phyloP scores from a whole-genome alignment of 2,797 vertebrate genomes.

The Schizopygopsis pylzovi region DNA sequence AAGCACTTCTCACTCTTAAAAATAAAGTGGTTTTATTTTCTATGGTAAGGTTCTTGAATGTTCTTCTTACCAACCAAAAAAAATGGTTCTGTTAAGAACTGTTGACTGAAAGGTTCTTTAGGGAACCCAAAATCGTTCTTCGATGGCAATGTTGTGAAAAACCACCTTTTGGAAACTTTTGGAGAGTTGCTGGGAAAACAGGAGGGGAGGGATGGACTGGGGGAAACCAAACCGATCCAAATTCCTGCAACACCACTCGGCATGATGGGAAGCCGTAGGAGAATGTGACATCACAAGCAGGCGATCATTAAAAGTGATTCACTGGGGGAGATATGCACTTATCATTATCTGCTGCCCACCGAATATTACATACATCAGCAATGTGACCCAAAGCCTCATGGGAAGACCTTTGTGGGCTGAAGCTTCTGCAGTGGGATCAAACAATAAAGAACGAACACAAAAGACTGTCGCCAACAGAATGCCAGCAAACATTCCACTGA shows the following conservation, averaged over 20 bases:
- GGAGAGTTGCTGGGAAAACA: not conserved
- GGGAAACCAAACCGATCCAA: constrained; percentile 25
- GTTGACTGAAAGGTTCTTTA: not conserved
- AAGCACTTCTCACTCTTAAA: not conserved
- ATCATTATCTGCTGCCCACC: constrained; percentile 25
- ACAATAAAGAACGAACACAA: constrained; percentile 52
- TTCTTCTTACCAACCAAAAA: not conserved
- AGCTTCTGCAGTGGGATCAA: constrained; percentile 31
- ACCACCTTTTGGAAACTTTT: not conserved
- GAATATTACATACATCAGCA: constrained; percentile 5
- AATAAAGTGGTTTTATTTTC: not conserved
- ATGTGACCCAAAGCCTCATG: constrained; percentile 33
- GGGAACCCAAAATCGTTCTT: not conserved
- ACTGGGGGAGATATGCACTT: constrained; percentile 60
- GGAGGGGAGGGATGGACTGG: not conserved
- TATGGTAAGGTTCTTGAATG: not conserved
- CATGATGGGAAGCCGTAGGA: constrained; percentile 69
- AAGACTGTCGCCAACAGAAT: constrained; percentile 47
- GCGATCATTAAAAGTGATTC: constrained; percentile 74
- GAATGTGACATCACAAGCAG: constrained; percentile 75
- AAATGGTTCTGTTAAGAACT: not conserved
- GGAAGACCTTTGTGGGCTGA: constrained; percentile 30
- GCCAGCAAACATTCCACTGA: constrained; percentile 47
- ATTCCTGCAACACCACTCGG: constrained; percentile 52
- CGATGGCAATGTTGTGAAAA: not conserved